Conservation (phyloP, 2,888 invertebrate genomes). For the Rosalia funebris region DNA sequence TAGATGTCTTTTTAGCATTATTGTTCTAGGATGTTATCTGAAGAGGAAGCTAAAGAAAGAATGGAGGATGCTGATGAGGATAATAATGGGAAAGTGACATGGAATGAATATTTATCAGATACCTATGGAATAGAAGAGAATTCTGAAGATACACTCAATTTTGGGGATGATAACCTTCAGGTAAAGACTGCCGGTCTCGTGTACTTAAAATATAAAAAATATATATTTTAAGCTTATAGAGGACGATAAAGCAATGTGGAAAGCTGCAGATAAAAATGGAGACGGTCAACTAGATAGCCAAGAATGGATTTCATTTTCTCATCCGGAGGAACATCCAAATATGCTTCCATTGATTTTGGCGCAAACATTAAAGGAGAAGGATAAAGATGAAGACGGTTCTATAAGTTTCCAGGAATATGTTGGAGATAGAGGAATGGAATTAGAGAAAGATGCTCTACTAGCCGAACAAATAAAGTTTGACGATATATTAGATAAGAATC, state of each 20-base stretch:
- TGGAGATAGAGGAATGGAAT: conserved; percentile 74
- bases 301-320: conserved; percentile 90
- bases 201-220: neutral
- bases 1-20: conserved; percentile 9
- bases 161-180: conserved; percentile 54
- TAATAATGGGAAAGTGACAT: conserved; percentile 82
- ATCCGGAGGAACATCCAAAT: conserved; percentile 90
- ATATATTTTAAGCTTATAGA: conserved; percentile 75
- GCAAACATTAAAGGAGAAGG: conserved; percentile 88
- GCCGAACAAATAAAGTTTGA: conserved; percentile 86
- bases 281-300: conserved; percentile 79
- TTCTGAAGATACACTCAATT: conserved; percentile 39
- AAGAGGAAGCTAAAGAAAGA: conserved; percentile 88
- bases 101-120: conserved; percentile 91
- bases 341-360: conserved; percentile 85
- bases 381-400: conserved; percentile 82
- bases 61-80: conserved; percentile 88
- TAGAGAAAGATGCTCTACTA: conserved; percentile 78
- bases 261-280: conserved; percentile 83
- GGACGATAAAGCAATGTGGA: conserved; percentile 89
- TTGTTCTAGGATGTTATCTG: conserved; percentile 76
- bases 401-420: conserved; percentile 87
- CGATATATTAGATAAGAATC: conserved; percentile 83
- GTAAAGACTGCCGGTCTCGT: conserved; percentile 39
- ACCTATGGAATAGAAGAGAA: conserved; percentile 77